Conservation (phyloP, 2,888 invertebrate species). For the Ophion slaviceki region DNA sequence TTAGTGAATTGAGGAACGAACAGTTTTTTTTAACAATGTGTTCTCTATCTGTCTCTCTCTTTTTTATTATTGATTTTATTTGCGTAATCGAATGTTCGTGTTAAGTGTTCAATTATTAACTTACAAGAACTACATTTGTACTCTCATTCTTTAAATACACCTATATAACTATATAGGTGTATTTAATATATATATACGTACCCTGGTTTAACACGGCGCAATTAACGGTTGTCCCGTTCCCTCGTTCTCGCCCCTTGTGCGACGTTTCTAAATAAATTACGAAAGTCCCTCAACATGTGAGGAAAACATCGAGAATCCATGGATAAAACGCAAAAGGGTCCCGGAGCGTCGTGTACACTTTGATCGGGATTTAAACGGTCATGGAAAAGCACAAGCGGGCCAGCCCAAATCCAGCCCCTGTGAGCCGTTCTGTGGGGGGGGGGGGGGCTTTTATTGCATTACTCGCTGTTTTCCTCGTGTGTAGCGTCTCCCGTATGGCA, state of each 20-base stretch:
- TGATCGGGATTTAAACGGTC: constrained; percentile 75
- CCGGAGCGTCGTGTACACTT: constrained; percentile 33
- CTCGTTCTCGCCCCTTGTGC: constrained; percentile 45
- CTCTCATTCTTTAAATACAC: too few relatives aligned
- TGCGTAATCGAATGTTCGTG: too few relatives aligned
- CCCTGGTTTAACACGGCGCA: constrained; percentile 76
- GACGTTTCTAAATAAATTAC: constrained; percentile 71
- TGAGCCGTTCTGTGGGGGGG: constrained; percentile 57
- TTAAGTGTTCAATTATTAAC: too few relatives aligned
- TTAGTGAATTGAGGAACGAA: too few relatives aligned
- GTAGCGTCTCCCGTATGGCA: constrained; percentile 55
- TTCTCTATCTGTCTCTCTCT: too few relatives aligned
- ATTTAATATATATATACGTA: too few relatives aligned
- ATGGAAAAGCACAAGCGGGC: constrained; percentile 68
- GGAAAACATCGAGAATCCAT: constrained; percentile 49
- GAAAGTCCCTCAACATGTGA: constrained; percentile 67
- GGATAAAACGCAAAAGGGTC: constrained; percentile 54
- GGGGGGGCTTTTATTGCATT: constrained; percentile 79
- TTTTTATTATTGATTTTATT: too few relatives aligned
- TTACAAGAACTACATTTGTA: too few relatives aligned
- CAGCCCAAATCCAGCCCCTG: constrained; percentile 49
- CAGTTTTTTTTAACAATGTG: too few relatives aligned
- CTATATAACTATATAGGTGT: too few relatives aligned
- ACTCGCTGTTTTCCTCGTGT: constrained; percentile 76
- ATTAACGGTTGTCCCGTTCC: constrained; percentile 78